These are phyloP conservation scores for Cotesia vestalis DNA, from an alignment of 1,140 invertebrate species.

Conservation along the genomic window DNA sequence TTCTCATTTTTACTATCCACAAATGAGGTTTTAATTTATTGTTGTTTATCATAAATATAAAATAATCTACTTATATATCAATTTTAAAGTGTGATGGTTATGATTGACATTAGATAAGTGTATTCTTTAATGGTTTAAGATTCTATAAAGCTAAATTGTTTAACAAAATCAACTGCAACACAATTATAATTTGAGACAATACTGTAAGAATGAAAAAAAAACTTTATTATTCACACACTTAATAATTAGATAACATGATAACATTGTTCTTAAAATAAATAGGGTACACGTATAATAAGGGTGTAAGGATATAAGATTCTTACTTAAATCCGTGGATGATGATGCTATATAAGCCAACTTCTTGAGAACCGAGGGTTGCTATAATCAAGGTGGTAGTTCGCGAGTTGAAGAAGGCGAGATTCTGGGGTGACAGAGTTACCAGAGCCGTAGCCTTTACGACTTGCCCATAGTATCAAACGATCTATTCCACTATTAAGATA, in stretches of 20 bases:
- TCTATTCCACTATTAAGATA: conserved; percentile 68
- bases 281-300: conserved; percentile 46
- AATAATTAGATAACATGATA: conserved; percentile 20
- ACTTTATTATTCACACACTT: not conserved
- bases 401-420: conserved; percentile 39
- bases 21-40: too few relatives aligned
- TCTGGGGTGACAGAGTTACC: conserved; percentile 52
- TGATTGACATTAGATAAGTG: too few relatives aligned
- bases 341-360: conserved; percentile 52
- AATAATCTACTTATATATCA: too few relatives aligned
- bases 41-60: too few relatives aligned
- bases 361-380: conserved; percentile 39
- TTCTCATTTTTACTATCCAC: too few relatives aligned
- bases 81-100: too few relatives aligned
- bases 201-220: too few relatives aligned
- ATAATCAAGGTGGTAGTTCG: conserved; percentile 27
- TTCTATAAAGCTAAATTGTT: too few relatives aligned
- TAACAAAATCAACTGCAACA: too few relatives aligned
- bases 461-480: conserved; percentile 67
- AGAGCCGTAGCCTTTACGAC: conserved; percentile 67
- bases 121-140: too few relatives aligned
- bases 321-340: conserved; percentile 40
- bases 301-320: conserved; percentile 31
- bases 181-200: too few relatives aligned
- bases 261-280: conserved; percentile 46